A percentile compares a stretch with the other conserved stretches of the same genome.
Conservation (phyloP, 2,113 vertebrate genomes). For the Myodes glareolus region DNA sequence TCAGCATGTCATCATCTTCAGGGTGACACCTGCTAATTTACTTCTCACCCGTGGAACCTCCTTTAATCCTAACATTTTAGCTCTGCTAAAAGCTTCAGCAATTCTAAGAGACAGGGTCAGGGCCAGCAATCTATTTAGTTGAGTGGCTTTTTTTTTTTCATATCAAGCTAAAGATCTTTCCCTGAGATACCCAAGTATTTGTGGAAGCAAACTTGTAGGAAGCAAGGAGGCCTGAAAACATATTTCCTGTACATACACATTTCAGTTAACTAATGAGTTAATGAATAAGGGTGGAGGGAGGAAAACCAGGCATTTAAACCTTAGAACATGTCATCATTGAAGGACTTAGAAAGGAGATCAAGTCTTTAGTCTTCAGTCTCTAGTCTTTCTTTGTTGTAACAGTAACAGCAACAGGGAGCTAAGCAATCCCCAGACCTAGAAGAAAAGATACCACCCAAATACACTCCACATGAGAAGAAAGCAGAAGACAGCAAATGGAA, state of each 20-base stretch:
- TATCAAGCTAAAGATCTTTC: conserved; percentile 27
- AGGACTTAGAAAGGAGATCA: conserved; percentile 36
- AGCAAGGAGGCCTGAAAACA: conserved; percentile 29
- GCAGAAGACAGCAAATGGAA: not conserved
- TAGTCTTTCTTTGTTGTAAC: not conserved
- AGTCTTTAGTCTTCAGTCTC: not conserved
- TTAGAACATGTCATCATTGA: conserved; percentile 21
- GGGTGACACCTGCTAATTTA: conserved; percentile 76
- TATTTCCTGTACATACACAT: conserved; percentile 38
- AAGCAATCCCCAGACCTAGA: not conserved
- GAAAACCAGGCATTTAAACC: conserved; percentile 57
- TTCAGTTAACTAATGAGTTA: conserved; percentile 55
- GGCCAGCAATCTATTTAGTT: conserved; percentile 63
- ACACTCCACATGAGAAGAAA: not conserved
- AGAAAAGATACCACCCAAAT: conserved; percentile 30
- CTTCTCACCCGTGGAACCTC: conserved; percentile 65
- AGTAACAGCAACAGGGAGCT: conserved; percentile 25
- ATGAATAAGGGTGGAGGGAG: not conserved
- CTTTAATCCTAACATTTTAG: conserved; percentile 65
- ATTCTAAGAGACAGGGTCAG: conserved; percentile 57
- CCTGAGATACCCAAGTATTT: conserved; percentile 12
- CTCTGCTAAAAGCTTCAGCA: conserved; percentile 72
- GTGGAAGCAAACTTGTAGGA: conserved; percentile 9
- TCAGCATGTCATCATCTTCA: conserved; percentile 70
- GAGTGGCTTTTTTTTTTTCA: conserved; percentile 39